phyloP scores from a whole-genome alignment of 1,140 invertebrate genomes.

The Drosophila chauvacae region DNA sequence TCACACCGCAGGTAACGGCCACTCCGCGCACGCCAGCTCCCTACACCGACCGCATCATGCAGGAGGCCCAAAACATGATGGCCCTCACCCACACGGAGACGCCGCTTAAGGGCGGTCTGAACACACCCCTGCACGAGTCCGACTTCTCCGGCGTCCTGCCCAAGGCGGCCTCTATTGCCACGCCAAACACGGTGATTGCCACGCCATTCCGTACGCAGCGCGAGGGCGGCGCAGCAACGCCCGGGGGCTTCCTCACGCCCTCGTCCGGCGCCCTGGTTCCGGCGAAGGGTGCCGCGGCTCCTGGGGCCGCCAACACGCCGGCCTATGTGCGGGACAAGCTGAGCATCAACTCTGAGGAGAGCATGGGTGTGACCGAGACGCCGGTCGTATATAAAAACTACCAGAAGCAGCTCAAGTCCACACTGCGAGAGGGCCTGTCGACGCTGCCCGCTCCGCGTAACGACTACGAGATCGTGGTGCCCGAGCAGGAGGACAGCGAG shows the following conservation, averaged over 20 bases:
- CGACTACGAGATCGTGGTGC: slow-evolving; percentile 99
- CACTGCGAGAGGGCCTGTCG: slow-evolving; percentile 90
- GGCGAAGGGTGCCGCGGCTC: slow-evolving; percentile 71
- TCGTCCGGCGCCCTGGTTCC: slow-evolving; percentile 84
- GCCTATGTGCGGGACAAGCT: slow-evolving; percentile 94
- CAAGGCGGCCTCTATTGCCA: slow-evolving; percentile 89
- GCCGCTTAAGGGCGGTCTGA: slow-evolving; percentile 97
- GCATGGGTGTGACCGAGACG: slow-evolving; percentile 88
- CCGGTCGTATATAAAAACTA: slow-evolving; percentile 87
- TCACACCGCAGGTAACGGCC: slow-evolving; percentile 90
- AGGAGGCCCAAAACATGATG: slow-evolving; percentile 99
- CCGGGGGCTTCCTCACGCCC: slow-evolving; percentile 86
- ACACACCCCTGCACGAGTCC: slow-evolving; percentile 95
- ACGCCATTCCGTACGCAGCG: slow-evolving; percentile 91
- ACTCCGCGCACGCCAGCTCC: slow-evolving; percentile 95
- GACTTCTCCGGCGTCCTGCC: slow-evolving; percentile 95
- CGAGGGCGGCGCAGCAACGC: slow-evolving; percentile 82
- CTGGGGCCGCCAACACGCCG: slow-evolving; percentile 62
- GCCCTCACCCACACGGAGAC: slow-evolving; percentile 98
- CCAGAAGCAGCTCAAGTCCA: slow-evolving; percentile 90
- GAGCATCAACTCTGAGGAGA: slow-evolving; percentile 96
- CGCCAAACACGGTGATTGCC: slow-evolving; percentile 97
- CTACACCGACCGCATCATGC: slow-evolving; percentile 89
- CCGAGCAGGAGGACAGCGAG: slow-evolving; percentile 91
- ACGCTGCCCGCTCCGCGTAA: slow-evolving; percentile 95